Conservation (phyloP, 2,888 invertebrate genomes). For the Piscicola geometra region DNA sequence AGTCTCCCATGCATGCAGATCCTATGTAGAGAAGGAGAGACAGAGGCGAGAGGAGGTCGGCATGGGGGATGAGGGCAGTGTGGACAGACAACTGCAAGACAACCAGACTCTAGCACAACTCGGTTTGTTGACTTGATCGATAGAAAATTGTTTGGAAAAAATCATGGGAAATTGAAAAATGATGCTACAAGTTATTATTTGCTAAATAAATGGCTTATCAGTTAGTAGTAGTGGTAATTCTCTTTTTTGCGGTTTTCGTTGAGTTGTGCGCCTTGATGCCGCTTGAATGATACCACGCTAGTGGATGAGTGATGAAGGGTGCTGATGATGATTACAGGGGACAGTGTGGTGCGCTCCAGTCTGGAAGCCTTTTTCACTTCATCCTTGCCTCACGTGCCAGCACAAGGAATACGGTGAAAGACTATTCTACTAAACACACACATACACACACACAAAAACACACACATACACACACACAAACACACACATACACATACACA, state of each 20-base stretch:
- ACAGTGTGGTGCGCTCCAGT: constrained; percentile 64
- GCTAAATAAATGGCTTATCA: no score
- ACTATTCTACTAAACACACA: no score
- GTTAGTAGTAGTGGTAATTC: no score
- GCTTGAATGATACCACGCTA: no score
- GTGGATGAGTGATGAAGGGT: no score
- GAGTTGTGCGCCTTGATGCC: no score
- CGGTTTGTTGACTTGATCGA: constrained; percentile 56
- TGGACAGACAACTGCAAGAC: constrained; percentile 62
- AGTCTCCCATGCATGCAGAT: not conserved
- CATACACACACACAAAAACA: no score
- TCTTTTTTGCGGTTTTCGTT: no score
- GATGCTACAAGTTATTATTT: no score
- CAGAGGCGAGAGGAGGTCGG: constrained; percentile 67
- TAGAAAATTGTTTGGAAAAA: no score
- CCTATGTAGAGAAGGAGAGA: constrained; percentile 69
- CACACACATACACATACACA: constrained; percentile 43
- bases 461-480: not conserved
- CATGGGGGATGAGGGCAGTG: constrained; percentile 55
- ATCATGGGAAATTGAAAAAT: no score
- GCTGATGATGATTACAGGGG: no score
- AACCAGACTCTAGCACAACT: constrained; percentile 67
- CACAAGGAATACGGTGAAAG: constrained; percentile 64
- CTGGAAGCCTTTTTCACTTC: constrained; percentile 67
- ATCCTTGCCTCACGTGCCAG: constrained; percentile 69